Evolutionary conservation across 2,888 invertebrate genomes (phyloP).

Genomic region (Platycnemis pennipes): DNA sequence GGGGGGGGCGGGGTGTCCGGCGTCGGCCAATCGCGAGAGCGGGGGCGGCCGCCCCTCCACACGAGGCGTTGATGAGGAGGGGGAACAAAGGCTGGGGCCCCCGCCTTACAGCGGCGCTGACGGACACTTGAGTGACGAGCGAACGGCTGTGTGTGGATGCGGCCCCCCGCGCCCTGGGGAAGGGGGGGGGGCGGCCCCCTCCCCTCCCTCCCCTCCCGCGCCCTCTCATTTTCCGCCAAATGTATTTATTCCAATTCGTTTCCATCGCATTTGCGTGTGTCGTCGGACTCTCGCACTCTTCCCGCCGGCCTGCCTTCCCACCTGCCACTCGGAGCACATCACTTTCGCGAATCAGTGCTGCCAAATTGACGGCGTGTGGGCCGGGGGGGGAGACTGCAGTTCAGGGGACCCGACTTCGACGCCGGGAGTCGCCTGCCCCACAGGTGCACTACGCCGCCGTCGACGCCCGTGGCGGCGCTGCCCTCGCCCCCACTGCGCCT

Average conservation of each 20-base stretch:
- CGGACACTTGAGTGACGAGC: not conserved
- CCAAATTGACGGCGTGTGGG: too few species aligned
- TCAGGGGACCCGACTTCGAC: too few species aligned
- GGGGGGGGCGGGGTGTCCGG: not conserved
- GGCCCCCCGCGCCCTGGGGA: not conserved
- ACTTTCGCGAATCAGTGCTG: too few species aligned
- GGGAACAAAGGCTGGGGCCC: not conserved
- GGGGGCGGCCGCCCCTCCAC: not conserved
- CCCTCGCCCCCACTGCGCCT: too few species aligned
- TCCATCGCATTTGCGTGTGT: not conserved
- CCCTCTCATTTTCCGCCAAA: slow-evolving; percentile 27
- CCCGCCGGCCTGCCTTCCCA: too few species aligned
- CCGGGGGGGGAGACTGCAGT: too few species aligned
- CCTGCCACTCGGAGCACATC: too few species aligned
- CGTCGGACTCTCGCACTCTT: too few species aligned
- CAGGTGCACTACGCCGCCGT: too few species aligned
- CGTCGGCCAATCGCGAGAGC: not conserved
- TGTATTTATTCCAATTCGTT: slow-evolving; percentile 27
- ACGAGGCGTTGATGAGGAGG: not conserved
- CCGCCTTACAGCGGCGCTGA: not conserved
- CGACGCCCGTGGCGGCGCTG: too few species aligned
- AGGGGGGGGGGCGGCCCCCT: not conserved
- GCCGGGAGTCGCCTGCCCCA: too few species aligned
- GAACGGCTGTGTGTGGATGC: too few species aligned
- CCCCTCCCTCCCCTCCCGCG: not conserved